A percentile compares a stretch with the other conserved stretches of the same genome.
Evolutionary conservation across 1,140 invertebrate genomes (phyloP).

Genomic region (Paraescarpia echinospica): DNA sequence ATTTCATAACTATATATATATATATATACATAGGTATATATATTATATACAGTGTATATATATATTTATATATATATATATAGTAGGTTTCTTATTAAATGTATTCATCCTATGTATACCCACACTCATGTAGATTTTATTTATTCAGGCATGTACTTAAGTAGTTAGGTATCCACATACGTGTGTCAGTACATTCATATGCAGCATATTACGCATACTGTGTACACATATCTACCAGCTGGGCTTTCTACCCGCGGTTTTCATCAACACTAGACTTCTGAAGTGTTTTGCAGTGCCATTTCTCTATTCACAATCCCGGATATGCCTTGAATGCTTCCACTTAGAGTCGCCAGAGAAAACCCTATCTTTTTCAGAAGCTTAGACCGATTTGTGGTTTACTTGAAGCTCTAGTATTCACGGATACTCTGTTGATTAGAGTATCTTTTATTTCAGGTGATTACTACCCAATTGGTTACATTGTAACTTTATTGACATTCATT

Average conservation of each 20-base stretch:
- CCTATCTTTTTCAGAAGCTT: neutral
- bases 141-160: neutral
- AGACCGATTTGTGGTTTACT: neutral
- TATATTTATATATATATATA: neutral
- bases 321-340: neutral
- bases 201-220: neutral
- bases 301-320: neutral
- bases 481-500: neutral
- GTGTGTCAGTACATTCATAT: neutral
- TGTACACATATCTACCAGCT: neutral
- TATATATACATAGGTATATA: neutral
- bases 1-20: too few species aligned
- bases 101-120: neutral
- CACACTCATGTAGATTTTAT: neutral
- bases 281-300: neutral
- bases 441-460: neutral
- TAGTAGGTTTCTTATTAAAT: neutral
- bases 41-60: neutral
- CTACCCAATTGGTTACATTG: neutral
- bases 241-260: neutral
- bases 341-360: neutral
- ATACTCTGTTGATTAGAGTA: neutral
- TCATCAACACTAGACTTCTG: neutral
- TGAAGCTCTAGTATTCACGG: neutral
- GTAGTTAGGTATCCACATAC: neutral